Conservation (phyloP, 2,797 vertebrate species). For the Ispidina lecontei region DNA sequence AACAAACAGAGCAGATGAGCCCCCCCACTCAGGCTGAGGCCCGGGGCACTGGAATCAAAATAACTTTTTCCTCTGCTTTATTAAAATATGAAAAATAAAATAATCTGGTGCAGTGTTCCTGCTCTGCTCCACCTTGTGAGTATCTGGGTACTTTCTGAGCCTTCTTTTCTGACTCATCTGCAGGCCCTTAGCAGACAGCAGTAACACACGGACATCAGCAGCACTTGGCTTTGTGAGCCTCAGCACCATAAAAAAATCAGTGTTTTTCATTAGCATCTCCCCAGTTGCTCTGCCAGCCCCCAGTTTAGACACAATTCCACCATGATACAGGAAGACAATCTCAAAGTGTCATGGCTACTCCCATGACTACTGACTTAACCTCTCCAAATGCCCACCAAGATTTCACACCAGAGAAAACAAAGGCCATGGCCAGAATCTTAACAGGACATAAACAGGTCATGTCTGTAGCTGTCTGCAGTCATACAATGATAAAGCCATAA, state of each 20-base stretch:
- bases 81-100: constrained; percentile 13
- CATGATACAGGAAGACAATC: not conserved
- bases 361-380: not conserved
- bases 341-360: not conserved
- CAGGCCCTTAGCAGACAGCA: not conserved
- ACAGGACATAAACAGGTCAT: not conserved
- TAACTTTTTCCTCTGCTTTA: not conserved
- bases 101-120: not conserved
- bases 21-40: not conserved
- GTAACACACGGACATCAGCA: not conserved
- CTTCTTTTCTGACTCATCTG: not conserved
- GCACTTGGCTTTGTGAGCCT: not conserved
- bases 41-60: not conserved
- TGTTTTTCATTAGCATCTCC: not conserved
- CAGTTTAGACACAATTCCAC: not conserved
- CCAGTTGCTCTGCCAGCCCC: not conserved
- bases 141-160: not conserved
- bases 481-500: not conserved
- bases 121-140: not conserved
- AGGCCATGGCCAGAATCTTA: not conserved
- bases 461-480: constrained; percentile 11
- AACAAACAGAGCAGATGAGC: not conserved
- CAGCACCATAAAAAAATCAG: rapidly evolving
- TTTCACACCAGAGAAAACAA: not conserved
- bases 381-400: not conserved